phyloP scores from a whole-genome alignment of 2,113 vertebrate species.

The Gymnobelideus leadbeateri region DNA sequence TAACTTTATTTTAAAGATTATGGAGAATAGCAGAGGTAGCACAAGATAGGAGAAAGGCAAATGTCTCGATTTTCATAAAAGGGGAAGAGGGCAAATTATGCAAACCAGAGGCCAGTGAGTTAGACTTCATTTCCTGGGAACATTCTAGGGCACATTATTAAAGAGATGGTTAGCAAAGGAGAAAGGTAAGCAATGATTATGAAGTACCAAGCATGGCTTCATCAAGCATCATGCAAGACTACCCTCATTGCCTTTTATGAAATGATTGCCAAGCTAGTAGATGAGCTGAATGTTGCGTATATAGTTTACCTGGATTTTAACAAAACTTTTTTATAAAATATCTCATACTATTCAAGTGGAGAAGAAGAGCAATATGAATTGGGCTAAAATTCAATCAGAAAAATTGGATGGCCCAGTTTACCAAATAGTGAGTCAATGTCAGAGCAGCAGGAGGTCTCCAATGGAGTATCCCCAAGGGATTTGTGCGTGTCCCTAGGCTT shows the following conservation, averaged over 20 bases:
- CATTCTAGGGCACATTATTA: neutral
- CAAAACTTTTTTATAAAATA: neutral
- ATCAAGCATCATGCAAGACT: neutral
- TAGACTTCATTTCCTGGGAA: neutral
- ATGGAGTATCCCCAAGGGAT: neutral
- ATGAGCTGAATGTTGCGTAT: neutral
- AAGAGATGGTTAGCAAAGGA: neutral
- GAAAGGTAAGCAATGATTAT: neutral
- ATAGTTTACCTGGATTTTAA: neutral
- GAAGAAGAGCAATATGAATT: neutral
- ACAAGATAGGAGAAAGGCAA: neutral
- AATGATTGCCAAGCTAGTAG: neutral
- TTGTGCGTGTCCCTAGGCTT: neutral
- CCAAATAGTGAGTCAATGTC: neutral
- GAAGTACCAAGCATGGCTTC: neutral
- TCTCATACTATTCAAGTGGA: neutral
- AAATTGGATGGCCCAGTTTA: neutral
- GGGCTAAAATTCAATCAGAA: neutral
- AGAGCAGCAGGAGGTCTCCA: neutral
- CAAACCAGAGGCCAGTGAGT: neutral
- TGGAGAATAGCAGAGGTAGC: neutral
- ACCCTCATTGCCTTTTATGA: neutral
- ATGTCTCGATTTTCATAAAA: neutral
- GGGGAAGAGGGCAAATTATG: neutral
- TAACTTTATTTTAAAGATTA: neutral